A percentile compares a stretch with the other conserved stretches of the same genome.
Conservation (phyloP, 2,113 vertebrate genomes). For the Scomber colias region DNA sequence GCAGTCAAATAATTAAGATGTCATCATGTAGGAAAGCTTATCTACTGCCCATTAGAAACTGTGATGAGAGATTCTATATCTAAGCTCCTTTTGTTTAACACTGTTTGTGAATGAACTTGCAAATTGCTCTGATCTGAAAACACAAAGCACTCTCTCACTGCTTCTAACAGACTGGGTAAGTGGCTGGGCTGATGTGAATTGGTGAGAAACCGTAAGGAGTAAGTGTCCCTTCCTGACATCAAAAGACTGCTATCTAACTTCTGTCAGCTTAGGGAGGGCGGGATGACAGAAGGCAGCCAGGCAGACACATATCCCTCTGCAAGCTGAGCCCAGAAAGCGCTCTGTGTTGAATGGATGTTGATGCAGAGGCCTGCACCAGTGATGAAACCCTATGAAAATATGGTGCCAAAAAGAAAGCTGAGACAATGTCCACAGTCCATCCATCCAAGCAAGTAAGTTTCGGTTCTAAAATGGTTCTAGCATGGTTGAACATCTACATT, state of each 20-base stretch:
- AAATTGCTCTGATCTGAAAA: constrained; percentile 94
- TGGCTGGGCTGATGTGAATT: constrained; percentile 86
- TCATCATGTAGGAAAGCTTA: constrained; percentile 74
- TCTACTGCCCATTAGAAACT: constrained; percentile 74
- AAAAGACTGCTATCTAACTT: constrained; percentile 85
- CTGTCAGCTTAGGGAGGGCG: constrained; percentile 84
- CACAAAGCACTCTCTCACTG: constrained; percentile 91
- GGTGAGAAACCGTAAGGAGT: constrained; percentile 88
- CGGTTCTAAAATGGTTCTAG: constrained; percentile 68
- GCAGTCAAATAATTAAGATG: constrained; percentile 34
- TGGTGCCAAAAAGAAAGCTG: constrained; percentile 18
- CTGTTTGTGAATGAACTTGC: constrained; percentile 88
- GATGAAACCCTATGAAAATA: constrained; percentile 23
- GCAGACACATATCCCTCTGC: constrained; percentile 80
- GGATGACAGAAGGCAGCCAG: constrained; percentile 82
- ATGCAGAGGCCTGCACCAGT: background rate
- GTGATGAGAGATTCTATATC: constrained; percentile 89
- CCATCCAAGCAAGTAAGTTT: constrained; percentile 16
- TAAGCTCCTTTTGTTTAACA: constrained; percentile 89
- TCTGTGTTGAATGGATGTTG: constrained; percentile 35
- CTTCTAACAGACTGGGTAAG: constrained; percentile 81
- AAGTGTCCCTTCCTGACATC: constrained; percentile 90
- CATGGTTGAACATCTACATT: no score
- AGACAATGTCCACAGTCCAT: constrained; percentile 13
- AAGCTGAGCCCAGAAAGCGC: constrained; percentile 74